These are phyloP conservation scores for Kuschelorhynchus macadamiae DNA, from an alignment of 2,888 invertebrate species.

Conservation along the genomic window DNA sequence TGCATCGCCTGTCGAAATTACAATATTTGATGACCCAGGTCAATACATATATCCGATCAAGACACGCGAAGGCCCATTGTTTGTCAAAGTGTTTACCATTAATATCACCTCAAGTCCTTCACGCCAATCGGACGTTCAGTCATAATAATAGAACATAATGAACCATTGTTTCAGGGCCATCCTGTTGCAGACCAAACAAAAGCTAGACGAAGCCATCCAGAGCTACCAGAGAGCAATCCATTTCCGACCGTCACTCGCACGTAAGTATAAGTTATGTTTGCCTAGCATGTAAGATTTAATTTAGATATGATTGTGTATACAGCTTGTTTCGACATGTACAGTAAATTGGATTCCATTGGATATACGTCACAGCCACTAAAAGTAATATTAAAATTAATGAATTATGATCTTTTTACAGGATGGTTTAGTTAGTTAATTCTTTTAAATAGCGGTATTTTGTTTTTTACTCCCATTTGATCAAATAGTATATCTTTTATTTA, in stretches of 20 bases:
- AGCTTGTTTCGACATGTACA: constrained; percentile 8
- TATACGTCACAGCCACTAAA: too few species aligned
- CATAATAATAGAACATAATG: constrained; percentile 39
- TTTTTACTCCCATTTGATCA: too few species aligned
- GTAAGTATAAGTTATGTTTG: constrained; percentile 75
- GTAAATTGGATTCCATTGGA: constrained; percentile 11
- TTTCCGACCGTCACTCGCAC: constrained; percentile 92
- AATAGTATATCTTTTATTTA: too few species aligned
- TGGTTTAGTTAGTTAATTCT: too few species aligned
- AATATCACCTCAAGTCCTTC: constrained; percentile 25
- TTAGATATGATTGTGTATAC: constrained; percentile 20
- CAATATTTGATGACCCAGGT: constrained; percentile 9
- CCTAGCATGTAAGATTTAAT: constrained; percentile 26
- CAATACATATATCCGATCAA: constrained; percentile 9
- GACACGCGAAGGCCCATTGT: constrained; percentile 29
- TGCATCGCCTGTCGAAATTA: background rate
- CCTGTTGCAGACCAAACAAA: constrained; percentile 89
- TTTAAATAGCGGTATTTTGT: too few species aligned
- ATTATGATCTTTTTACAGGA: too few species aligned
- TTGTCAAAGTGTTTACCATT: constrained; percentile 19
- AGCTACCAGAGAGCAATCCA: constrained; percentile 94
- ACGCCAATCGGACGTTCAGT: constrained; percentile 29
- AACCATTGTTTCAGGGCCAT: constrained; percentile 84
- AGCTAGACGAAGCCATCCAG: constrained; percentile 89
- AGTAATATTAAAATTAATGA: too few species aligned